Evolutionary conservation across 92 coral and sea anemone genomes (phyloP), one percentile per base, ranked within the genome.

Genomic region (Galaxea fascicularis): DNA sequence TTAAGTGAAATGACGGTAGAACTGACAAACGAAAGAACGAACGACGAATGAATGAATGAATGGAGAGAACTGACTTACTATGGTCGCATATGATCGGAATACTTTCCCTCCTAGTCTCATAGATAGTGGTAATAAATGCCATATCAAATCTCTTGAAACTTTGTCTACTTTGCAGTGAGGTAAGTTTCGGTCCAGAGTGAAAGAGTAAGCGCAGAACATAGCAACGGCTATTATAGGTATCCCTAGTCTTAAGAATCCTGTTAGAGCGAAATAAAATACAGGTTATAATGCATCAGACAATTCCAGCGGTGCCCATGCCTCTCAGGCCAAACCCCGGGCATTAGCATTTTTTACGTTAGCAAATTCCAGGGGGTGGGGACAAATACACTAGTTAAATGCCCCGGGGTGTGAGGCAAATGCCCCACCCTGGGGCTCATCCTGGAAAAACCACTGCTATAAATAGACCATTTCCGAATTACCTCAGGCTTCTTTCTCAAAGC

Each of bases 71-170:
- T 20, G 3, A 77, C 82, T 77, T n/a, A 77, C 82, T 77, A 77
- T 24, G 24, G 60, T 62, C 45, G 7, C 17, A 21, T 60, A 77
- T 14, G 71, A 77, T 15, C 59, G 35, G 71, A 58, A 44, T 12
- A 77, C 82, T 3, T 62, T 44, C 62, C 82, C 82, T 77, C 82
- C 82, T 9, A 77, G 71, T 62, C 57, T 60, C 82, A 60, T 1
- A 8, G 82, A 77, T 59, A 77, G 24, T 10, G 82, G 82, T 62
- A 77, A 63, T 41, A 77, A 41, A 45, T 77, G 39, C 58, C 58
- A 41, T 77, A 77, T 77, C 71, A 77, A 77, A n/a, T 30, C 28
- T 20, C 68, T 28, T 44, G 71, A 22, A 12, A 31, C 62, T 45
- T 44, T 77, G 26, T 51, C 31, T 26, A 77, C 25, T 77, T 60